These are phyloP conservation scores for Koerneria pararmatus DNA, from an alignment of 2,888 invertebrate species.

Conservation along the genomic window DNA sequence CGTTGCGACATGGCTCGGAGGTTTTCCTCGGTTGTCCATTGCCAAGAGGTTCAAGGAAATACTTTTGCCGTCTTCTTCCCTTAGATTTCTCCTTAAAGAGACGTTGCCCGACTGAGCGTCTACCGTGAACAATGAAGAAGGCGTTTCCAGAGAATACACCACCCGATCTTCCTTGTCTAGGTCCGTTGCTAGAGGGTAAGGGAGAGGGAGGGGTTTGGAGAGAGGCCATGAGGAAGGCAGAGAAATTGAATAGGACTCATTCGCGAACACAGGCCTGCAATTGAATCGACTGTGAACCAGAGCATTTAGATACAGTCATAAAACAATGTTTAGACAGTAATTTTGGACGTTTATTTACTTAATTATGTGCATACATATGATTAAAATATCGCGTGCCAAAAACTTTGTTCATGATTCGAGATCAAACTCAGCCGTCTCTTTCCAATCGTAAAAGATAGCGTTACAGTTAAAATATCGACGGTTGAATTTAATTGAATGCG, in stretches of 20 bases:
- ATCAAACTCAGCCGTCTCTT: too few relatives aligned
- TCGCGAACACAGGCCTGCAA: conserved; percentile 12
- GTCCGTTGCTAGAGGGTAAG: conserved; percentile 14
- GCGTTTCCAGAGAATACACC: conserved; percentile 1
- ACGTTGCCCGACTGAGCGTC: not conserved
- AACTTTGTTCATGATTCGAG: too few relatives aligned
- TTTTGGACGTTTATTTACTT: too few relatives aligned
- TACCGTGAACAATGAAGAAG: not conserved
- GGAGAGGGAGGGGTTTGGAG: conserved; percentile 9
- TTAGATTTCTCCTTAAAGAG: not conserved
- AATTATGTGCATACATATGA: too few relatives aligned
- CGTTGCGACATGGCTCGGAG: not conserved
- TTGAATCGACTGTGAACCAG: too few relatives aligned
- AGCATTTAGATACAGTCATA: too few relatives aligned
- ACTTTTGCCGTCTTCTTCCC: conserved; percentile 8
- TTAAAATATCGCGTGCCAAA: too few relatives aligned
- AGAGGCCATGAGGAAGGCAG: not conserved
- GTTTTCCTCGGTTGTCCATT: conserved; percentile 12
- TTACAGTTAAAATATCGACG: too few relatives aligned
- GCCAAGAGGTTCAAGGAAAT: not conserved
- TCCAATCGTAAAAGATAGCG: too few relatives aligned
- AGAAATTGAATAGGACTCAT: not conserved
- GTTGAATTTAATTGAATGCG: too few relatives aligned
- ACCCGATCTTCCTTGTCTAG: not conserved
- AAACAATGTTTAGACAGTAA: too few relatives aligned